These are phyloP conservation scores for Drosophila parabipectinata DNA, from an alignment of 1,140 invertebrate genomes.

Conservation along the genomic window DNA sequence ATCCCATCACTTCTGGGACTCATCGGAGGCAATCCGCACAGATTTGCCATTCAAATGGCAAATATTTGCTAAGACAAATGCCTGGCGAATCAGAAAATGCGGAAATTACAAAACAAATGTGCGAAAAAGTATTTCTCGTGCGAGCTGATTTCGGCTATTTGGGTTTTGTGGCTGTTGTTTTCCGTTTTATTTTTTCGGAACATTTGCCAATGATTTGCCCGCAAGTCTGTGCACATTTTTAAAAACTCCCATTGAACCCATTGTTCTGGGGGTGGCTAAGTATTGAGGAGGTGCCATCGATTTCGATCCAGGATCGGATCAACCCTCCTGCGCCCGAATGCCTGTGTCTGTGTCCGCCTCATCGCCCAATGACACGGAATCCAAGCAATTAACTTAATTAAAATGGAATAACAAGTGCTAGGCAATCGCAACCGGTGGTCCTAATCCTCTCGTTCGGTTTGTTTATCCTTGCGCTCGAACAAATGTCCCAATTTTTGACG, in stretches of 20 bases:
- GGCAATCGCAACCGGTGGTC: conserved; percentile 53
- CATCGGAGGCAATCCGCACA: conserved; percentile 52
- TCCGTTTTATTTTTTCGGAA: conserved; percentile 44
- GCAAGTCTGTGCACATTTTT: conserved; percentile 76
- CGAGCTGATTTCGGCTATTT: conserved; percentile 19
- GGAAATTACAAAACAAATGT: conserved; percentile 75
- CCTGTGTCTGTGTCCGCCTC: not conserved
- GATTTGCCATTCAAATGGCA: conserved; percentile 79
- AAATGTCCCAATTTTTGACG: conserved; percentile 69
- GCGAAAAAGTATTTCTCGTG: conserved; percentile 60
- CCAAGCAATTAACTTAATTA: conserved; percentile 82
- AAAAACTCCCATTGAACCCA: not conserved
- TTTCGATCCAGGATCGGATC: conserved; percentile 36
- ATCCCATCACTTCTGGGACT: not conserved
- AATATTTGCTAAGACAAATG: conserved; percentile 77
- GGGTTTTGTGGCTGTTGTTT: not conserved
- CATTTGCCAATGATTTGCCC: conserved; percentile 77
- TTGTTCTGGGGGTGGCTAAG: conserved; percentile 47
- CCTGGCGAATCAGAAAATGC: conserved; percentile 50
- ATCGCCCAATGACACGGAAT: conserved; percentile 69
- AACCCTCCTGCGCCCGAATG: conserved; percentile 25
- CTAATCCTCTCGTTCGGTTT: conserved; percentile 33
- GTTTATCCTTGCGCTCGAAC: conserved; percentile 74
- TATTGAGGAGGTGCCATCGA: conserved; percentile 57
- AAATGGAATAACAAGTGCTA: conserved; percentile 82